phyloP scores from a whole-genome alignment of 2,797 vertebrate genomes.

The Spheniscus humboldti region DNA sequence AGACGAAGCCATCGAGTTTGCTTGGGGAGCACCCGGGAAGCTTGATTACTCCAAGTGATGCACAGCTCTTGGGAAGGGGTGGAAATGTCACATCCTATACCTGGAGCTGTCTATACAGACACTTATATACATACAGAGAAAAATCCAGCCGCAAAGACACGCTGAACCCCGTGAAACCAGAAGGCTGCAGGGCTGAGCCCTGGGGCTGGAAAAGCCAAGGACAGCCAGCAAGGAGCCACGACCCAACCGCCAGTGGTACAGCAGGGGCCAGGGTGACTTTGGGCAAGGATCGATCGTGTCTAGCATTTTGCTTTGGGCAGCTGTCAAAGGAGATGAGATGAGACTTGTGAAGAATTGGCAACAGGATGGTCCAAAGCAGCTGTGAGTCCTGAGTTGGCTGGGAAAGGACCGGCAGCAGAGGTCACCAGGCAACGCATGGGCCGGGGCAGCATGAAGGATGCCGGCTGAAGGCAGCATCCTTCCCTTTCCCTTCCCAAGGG shows the following conservation, averaged over 20 bases:
- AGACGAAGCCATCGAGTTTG: fast-evolving
- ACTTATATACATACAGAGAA: neutral
- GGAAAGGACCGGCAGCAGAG: too few species aligned
- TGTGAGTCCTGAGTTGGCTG: fast-evolving
- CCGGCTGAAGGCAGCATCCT: neutral
- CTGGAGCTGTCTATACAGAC: neutral
- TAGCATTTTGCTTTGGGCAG: neutral
- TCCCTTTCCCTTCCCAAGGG: neutral
- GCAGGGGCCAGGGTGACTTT: neutral
- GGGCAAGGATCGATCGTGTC: fast-evolving
- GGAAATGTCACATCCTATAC: neutral
- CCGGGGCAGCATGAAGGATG: fast-evolving
- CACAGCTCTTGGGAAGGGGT: neutral
- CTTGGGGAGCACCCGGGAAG: neutral
- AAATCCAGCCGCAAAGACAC: neutral
- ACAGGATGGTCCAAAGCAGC: neutral
- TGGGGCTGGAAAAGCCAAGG: neutral
- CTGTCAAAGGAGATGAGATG: neutral
- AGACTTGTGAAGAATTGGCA: fast-evolving
- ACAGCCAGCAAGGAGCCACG: fast-evolving
- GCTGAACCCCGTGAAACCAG: neutral
- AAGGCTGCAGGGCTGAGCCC: neutral
- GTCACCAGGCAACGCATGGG: fast-evolving
- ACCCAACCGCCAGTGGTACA: too few species aligned
- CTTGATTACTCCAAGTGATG: neutral